Evolutionary conservation across 2,797 vertebrate genomes (phyloP).

Genomic region (Picus viridis): DNA sequence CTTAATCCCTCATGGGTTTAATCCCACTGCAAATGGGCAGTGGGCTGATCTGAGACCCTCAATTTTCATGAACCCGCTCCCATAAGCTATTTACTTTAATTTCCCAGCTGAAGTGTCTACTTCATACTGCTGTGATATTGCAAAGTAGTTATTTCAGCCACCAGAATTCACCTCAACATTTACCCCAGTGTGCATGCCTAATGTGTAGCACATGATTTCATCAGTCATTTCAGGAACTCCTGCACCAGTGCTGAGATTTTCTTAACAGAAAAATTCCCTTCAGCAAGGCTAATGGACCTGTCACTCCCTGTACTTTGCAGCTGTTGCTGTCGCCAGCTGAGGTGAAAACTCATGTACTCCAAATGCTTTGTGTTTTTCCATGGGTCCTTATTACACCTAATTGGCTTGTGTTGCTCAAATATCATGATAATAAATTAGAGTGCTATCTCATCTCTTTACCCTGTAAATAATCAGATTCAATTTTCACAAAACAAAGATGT

Average conservation of each 20-base stretch:
- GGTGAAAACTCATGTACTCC: background rate
- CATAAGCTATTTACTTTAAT: background rate
- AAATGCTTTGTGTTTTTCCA: background rate
- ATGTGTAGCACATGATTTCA: background rate
- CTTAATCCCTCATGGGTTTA: background rate
- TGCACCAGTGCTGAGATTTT: background rate
- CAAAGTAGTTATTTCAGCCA: background rate
- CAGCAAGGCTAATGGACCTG: background rate
- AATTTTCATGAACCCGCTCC: background rate
- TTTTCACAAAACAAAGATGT: background rate
- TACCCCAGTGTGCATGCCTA: background rate
- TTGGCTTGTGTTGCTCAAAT: constrained; percentile 19
- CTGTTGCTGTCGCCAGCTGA: background rate
- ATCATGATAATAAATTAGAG: background rate
- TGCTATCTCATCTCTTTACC: background rate
- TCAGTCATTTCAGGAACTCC: background rate
- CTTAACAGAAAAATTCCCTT: background rate
- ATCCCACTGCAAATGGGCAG: background rate
- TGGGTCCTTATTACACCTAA: background rate
- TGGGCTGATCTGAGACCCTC: background rate
- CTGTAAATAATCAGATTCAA: background rate
- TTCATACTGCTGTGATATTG: background rate
- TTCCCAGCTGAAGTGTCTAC: background rate
- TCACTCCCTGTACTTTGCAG: background rate
- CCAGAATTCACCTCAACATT: background rate